Base-by-base conservation (phyloP, 53 echinoderm and acorn worm species). In the Crossaster papposus region DNA sequence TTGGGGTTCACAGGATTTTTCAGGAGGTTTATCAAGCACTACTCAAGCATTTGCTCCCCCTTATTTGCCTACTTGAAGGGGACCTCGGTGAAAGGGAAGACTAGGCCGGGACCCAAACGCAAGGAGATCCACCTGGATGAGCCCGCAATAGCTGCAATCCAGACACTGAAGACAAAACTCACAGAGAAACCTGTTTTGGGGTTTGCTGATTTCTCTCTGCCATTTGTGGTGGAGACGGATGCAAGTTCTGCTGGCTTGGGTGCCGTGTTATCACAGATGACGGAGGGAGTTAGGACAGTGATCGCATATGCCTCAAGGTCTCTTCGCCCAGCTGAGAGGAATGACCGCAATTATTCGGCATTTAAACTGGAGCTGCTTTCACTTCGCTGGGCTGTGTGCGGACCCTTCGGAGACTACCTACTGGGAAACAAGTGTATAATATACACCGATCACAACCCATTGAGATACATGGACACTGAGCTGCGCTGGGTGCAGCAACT, bases 171-270 rank as follows among this genome's bases (percentile, higher is more conserved):
- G 52, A 70, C 63, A 10, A 31, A 31, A 51, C 64, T 93, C 30
- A 79, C 81, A 23, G 36, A 55, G 23, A 77, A 86, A 64, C 92
- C 89, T 0, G 75, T 90, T 29, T 70, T 93, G 18, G 85, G 77
- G 13, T 91, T 91, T 62, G 88, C 89, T 36, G 94, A 91, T 22
- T 89, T 65, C 63, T 79, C 65, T 70, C 30, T 35, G 1, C 92
- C 88, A 14, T 93, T 91, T 70, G 54, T 36, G 10, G 72, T 91
- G 13, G 89, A 94, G 80, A 93, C 93, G 6, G 81, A 93, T 80
- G 91, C 91, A 3, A 90, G 79, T 90, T 14, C 22, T 2, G 12
- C 18, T 24, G 89, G 92, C 9, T 44, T 36, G 9, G 38, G 77
- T 10, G 72, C 29, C 6, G 31, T 72, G 3, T 23, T 72, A 13